Evolutionary conservation across 1,140 invertebrate genomes (phyloP).

Genomic region (Trinorchestia longiramus): DNA sequence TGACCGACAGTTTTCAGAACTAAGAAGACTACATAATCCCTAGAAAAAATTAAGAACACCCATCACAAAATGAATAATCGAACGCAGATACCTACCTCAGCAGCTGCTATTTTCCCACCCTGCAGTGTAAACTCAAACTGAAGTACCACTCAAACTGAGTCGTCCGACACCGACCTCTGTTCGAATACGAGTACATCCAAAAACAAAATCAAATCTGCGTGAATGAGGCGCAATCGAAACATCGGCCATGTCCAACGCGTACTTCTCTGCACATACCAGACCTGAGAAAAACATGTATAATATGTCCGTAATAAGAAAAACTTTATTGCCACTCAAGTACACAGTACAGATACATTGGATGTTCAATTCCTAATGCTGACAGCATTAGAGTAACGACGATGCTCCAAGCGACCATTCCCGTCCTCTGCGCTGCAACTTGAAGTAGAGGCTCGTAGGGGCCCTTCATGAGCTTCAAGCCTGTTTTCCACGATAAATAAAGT

Average conservation of each 20-base stretch:
- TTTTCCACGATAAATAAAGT: too few species aligned
- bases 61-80: background rate
- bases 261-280: background rate
- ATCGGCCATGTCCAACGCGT: background rate
- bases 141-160: background rate
- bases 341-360: too few species aligned
- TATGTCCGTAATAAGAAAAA: background rate
- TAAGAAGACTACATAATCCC: background rate
- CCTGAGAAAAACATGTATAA: background rate
- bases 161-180: background rate
- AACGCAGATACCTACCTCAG: background rate
- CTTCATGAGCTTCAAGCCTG: too few species aligned
- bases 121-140: background rate
- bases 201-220: background rate
- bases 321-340: too few species aligned
- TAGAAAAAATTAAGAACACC: background rate
- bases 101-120: background rate
- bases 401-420: too few species aligned
- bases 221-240: background rate
- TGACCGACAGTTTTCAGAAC: too few species aligned
- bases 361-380: too few species aligned
- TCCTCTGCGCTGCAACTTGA: too few species aligned
- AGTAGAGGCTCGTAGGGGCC: too few species aligned
- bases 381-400: too few species aligned
- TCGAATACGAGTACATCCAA: background rate